A percentile compares a stretch with the other conserved stretches of the same genome.
phyloP scores from a whole-genome alignment of 2,888 invertebrate genomes.

The Calephelis perditalis region DNA sequence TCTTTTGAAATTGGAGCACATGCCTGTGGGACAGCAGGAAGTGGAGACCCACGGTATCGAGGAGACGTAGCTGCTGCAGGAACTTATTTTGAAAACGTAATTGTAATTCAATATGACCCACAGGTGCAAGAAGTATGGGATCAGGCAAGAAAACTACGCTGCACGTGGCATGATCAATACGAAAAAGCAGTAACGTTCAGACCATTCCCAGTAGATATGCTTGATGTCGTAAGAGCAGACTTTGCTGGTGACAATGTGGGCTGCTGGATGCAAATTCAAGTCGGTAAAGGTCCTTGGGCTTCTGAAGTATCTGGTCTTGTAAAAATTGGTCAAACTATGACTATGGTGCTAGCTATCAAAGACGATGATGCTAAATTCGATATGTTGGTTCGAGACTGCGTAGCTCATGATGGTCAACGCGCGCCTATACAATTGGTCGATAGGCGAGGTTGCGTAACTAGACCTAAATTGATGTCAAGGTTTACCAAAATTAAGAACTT shows the following conservation, averaged over 20 bases:
- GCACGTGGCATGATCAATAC: slow-evolving; percentile 97
- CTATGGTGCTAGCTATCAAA: slow-evolving; percentile 96
- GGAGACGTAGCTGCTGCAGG: slow-evolving; percentile 93
- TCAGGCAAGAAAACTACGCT: slow-evolving; percentile 93
- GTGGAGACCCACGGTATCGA: slow-evolving; percentile 94
- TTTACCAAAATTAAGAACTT: slow-evolving; percentile 97
- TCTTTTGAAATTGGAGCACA: slow-evolving; percentile 95
- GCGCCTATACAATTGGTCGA: slow-evolving; percentile 96
- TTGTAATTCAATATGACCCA: slow-evolving; percentile 95
- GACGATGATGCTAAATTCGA: slow-evolving; percentile 97
- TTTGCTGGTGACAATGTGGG: slow-evolving; percentile 97
- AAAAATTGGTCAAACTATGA: slow-evolving; percentile 97
- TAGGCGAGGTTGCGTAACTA: slow-evolving; percentile 93
- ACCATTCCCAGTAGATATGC: slow-evolving; percentile 96
- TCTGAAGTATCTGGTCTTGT: slow-evolving; percentile 96
- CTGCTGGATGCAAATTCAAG: slow-evolving; percentile 98
- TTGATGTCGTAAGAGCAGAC: slow-evolving; percentile 95
- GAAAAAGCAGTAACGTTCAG: slow-evolving; percentile 96
- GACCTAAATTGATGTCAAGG: slow-evolving; percentile 94
- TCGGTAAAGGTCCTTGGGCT: slow-evolving; percentile 96
- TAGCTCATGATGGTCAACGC: slow-evolving; percentile 95
- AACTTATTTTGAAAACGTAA: slow-evolving; percentile 95
- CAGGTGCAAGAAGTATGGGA: slow-evolving; percentile 98
- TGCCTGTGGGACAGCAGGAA: slow-evolving; percentile 94
- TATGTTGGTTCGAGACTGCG: slow-evolving; percentile 95